Percentiles rank a stretch among this genome's conserved stretches.
Conservation (phyloP, 2,113 vertebrate genomes). For the Aix galericulata region DNA sequence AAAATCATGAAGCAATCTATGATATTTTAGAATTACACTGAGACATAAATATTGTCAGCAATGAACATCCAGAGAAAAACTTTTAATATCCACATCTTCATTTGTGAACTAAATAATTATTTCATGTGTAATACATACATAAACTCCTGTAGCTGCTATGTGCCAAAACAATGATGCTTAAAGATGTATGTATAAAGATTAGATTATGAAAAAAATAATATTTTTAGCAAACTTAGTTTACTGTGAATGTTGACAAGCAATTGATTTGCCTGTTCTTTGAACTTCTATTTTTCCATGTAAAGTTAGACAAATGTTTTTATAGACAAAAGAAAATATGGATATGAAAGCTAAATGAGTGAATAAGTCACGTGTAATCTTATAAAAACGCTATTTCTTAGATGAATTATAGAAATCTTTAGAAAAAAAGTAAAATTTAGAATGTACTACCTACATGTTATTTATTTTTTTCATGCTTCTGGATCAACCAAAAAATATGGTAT, state of each 20-base stretch:
- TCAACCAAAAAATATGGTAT: not conserved
- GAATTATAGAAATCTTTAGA: not conserved
- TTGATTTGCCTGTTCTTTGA: not conserved
- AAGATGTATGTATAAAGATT: too few species aligned
- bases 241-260: not conserved
- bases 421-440: not conserved
- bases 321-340: not conserved
- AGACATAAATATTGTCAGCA: not conserved
- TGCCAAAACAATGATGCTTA: not conserved
- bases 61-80: not conserved
- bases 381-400: not conserved
- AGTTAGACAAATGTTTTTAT: not conserved
- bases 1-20: not conserved
- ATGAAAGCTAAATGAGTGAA: not conserved
- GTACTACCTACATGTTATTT: not conserved
- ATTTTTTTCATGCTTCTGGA: not conserved
- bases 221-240: not conserved
- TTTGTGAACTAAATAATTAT: not conserved
- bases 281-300: not conserved
- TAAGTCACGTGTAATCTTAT: not conserved
- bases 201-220: not conserved
- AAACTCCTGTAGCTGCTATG: not conserved
- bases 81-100: not conserved
- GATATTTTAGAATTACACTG: not conserved
- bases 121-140: not conserved